Evolutionary conservation across 2,113 vertebrate species (phyloP), one percentile per base, ranked within the genome.

Genomic region (Calidris pugnax): DNA sequence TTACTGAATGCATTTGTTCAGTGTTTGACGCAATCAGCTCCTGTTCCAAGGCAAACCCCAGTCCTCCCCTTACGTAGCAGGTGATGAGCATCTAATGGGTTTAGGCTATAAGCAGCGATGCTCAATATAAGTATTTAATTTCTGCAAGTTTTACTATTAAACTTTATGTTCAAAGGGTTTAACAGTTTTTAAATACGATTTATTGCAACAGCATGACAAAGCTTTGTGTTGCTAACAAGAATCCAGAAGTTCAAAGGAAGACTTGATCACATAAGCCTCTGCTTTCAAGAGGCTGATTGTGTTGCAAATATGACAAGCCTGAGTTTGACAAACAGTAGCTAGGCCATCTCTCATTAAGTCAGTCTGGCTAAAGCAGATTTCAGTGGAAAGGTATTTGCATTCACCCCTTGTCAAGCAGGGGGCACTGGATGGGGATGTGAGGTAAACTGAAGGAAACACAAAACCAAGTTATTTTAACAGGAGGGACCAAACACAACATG

Each of bases 161-260:
- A 84, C 39, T 86, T 93, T n/a, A 75, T 48, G 45, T 94, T 93
- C 77, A 89, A 90, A 84, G 48, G 35, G 76, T 71, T 95, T 92
- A 90, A 59, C 41, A 74, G 56, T 86, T 93, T 86, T 68, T 96
- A 94, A 87, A 89, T 69, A 47, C 3, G 13, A 90, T 64, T 90
- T 83, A 84, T 83, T 95, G 72, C 82, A 90, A 86, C 47, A 81
- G 51, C 68, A 26, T 81, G 68, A 86, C 79, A 84, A 88, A 93
- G 64, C 55, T 95, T 92, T 92, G 33, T 85, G 76, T 45, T 67
- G 47, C 51, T 90, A 81, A 84, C 0, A 0, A 92, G 85, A 90
- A 94, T 74, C 27, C 64, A 57, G 23, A 90, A 90, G 75, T 96
- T 95, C 90, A 94, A 94, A 96, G 79, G 83, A 91, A 94, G 68